Evolutionary conservation across 2,113 vertebrate genomes (phyloP).

Genomic region (Malurus alboscapulatus): DNA sequence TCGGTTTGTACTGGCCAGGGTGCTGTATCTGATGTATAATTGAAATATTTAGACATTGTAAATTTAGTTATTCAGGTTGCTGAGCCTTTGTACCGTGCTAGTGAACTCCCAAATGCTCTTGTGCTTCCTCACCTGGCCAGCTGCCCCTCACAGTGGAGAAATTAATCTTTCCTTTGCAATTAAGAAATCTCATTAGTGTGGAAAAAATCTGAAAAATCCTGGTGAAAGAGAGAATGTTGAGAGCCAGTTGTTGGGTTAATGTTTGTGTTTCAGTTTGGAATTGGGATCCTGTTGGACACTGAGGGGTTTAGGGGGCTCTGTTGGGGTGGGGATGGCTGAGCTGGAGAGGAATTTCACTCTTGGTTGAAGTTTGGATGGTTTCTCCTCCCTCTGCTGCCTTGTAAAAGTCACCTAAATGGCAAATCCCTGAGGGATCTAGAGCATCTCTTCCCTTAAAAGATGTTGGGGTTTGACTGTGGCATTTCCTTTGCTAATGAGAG

Average conservation of each 20-base stretch:
- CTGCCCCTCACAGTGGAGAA: not conserved
- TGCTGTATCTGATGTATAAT: not conserved
- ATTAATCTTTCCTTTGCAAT: not conserved
- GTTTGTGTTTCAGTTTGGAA: not conserved
- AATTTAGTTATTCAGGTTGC: not conserved
- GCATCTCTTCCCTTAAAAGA: not conserved
- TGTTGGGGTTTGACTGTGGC: not conserved
- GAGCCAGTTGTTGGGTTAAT: not conserved
- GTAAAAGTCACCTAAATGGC: not conserved
- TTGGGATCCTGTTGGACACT: not conserved
- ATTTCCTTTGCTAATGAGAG: not conserved
- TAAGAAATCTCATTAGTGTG: not conserved
- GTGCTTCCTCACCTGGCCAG: not conserved
- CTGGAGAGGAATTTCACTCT: not conserved
- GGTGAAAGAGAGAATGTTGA: not conserved
- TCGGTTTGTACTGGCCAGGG: slow-evolving; percentile 9
- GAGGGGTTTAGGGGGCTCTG: fast-evolving
- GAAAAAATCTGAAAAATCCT: not conserved
- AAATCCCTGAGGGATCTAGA: not conserved
- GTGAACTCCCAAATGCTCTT: not conserved
- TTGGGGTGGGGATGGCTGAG: not conserved
- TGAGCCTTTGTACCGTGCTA: not conserved
- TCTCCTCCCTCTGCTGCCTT: not conserved
- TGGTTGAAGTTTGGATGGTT: not conserved
- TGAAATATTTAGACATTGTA: not conserved